Percentiles rank a stretch among this genome's conserved stretches.
Conservation (phyloP, 37 sponge, comb jelly and placozoan species). For the Chondrilla cf. caribensis region DNA sequence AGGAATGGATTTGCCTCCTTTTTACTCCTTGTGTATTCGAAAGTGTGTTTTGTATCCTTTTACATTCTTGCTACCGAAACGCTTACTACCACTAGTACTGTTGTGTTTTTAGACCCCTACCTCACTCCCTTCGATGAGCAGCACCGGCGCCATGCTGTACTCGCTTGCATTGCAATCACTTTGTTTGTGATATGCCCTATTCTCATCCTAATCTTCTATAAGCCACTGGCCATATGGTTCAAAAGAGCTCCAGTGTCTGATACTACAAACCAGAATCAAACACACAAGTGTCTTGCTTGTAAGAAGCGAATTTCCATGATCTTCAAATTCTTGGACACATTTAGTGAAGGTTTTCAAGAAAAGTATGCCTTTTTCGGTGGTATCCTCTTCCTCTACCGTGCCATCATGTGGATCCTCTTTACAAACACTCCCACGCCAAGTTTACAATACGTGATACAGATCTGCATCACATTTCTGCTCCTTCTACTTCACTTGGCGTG, state of each 20-base stretch:
- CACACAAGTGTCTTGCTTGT: neutral
- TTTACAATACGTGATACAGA: neutral
- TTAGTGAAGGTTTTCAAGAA: neutral
- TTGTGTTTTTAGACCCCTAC: neutral
- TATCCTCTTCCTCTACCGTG: neutral
- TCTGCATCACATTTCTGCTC: neutral
- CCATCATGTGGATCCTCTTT: neutral
- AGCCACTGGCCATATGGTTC: neutral
- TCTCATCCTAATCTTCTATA: constrained; percentile 3
- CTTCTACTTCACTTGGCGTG: neutral
- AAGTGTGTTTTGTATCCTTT: neutral
- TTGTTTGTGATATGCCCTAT: neutral
- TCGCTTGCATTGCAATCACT: neutral
- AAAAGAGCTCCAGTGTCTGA: neutral
- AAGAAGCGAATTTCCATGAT: neutral
- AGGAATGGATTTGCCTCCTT: constrained; percentile 1
- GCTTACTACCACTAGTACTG: neutral
- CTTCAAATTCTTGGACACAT: neutral
- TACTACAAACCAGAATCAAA: neutral
- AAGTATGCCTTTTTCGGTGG: neutral
- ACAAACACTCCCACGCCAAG: neutral
- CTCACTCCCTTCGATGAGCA: neutral
- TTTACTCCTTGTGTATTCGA: neutral
- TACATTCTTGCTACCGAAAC: neutral
- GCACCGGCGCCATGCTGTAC: neutral